Conservation (phyloP, 2,888 invertebrate species). For the Coenonympha arcania region DNA sequence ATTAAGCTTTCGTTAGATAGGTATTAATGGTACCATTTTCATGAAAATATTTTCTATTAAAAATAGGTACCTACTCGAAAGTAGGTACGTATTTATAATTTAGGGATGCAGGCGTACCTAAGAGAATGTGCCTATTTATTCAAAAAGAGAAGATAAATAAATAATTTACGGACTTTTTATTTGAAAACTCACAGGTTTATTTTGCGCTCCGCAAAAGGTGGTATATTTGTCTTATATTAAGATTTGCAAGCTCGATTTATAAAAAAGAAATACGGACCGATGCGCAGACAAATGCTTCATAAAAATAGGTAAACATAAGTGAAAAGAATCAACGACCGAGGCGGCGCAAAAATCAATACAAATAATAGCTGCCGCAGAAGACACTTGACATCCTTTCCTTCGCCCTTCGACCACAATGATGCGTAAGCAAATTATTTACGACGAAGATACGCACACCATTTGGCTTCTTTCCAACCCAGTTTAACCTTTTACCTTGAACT, state of each 20-base stretch:
- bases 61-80: no score
- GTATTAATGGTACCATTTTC: no score
- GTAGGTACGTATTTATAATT: no score
- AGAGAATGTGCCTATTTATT: no score
- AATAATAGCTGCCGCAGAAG: conserved; percentile 30
- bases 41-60: no score
- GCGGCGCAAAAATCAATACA: conserved; percentile 63
- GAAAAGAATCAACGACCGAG: conserved; percentile 36
- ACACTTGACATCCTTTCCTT: conserved; percentile 25
- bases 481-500: conserved; percentile 60
- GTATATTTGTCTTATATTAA: not conserved
- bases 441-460: conserved; percentile 24
- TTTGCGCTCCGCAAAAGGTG: no score
- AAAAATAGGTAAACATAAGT: conserved; percentile 41
- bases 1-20: no score
- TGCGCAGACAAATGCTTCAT: conserved; percentile 24
- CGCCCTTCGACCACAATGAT: conserved; percentile 9
- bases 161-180: no score
- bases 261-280: not conserved
- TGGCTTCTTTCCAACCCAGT: conserved; percentile 37
- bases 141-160: no score
- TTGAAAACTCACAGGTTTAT: no score
- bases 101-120: no score
- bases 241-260: not conserved
- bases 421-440: conserved; percentile 5